Conservation (phyloP, 2,888 invertebrate species). For the Mystacides longicornis region DNA sequence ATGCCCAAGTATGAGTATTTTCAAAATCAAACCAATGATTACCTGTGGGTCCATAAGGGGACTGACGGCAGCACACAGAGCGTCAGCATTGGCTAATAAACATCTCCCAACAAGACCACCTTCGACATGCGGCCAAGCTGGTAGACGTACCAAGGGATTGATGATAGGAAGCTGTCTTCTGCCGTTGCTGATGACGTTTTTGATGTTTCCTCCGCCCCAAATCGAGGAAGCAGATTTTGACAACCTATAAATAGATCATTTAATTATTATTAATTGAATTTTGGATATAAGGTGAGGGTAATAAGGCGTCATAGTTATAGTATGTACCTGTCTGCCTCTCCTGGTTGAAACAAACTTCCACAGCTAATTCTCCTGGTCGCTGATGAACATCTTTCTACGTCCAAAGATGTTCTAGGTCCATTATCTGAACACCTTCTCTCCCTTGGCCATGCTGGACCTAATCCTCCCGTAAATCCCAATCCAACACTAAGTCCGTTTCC, state of each 20-base stretch:
- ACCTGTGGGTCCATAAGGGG: conserved; percentile 91
- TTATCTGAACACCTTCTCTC: conserved; percentile 46
- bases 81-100: conserved; percentile 90
- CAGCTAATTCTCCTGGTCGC: conserved; percentile 86
- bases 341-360: conserved; percentile 77
- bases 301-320: neutral
- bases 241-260: too few relatives aligned
- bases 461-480: conserved; percentile 35
- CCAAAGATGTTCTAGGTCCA: conserved; percentile 38
- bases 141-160: conserved; percentile 78
- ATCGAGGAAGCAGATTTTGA: conserved; percentile 49
- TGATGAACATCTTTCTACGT: conserved; percentile 51
- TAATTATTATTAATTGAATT: too few relatives aligned
- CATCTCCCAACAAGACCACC: conserved; percentile 92
- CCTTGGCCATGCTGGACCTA: conserved; percentile 23
- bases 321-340: conserved; percentile 54
- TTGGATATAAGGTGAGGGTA: neutral
- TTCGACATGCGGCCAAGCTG: conserved; percentile 78
- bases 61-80: conserved; percentile 92
- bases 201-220: conserved; percentile 40
- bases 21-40: conserved; percentile 37
- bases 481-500: conserved; percentile 40
- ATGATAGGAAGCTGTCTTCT: conserved; percentile 77
- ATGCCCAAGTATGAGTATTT: neutral
- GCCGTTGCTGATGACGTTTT: conserved; percentile 47